Conservation (phyloP, 2,797 vertebrate genomes). For the Caiman crocodilus region DNA sequence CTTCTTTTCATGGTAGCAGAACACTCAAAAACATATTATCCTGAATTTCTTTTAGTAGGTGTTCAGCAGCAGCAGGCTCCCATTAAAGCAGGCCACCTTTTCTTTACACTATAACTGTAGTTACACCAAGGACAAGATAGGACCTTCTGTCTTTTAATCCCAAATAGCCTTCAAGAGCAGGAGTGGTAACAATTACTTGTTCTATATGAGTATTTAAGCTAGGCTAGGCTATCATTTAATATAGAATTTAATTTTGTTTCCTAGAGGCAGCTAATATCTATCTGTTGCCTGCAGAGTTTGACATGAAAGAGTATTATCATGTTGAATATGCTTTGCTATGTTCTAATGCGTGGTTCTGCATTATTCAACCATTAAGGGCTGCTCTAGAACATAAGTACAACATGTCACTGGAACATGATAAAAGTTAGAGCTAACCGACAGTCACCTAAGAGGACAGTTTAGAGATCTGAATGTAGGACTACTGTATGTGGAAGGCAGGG, state of each 20-base stretch:
- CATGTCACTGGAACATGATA: rapidly evolving
- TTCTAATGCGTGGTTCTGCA: neutral
- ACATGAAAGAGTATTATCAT: neutral
- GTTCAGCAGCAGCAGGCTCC: conserved; percentile 51
- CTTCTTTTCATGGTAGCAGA: conserved; percentile 59
- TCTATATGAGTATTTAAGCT: neutral
- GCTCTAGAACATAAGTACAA: neutral
- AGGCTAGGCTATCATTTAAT: conserved; percentile 3
- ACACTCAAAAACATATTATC: conserved; percentile 19
- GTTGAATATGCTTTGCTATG: neutral
- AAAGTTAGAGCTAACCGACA: neutral
- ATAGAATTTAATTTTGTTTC: neutral
- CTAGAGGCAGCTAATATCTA: neutral
- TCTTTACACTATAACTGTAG: neutral
- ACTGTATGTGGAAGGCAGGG: too few relatives aligned
- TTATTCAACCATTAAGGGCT: neutral
- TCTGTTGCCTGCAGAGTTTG: conserved; percentile 11
- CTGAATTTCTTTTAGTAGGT: conserved; percentile 25
- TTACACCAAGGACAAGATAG: conserved; percentile 24
- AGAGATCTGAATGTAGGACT: too few relatives aligned
- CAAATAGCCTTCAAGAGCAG: conserved; percentile 36
- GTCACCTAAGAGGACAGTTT: too few relatives aligned
- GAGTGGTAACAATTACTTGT: conserved; percentile 32
- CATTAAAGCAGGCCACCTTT: conserved; percentile 25
- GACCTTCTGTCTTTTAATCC: conserved; percentile 13